A percentile compares a stretch with the other conserved stretches of the same genome.
These are phyloP conservation scores for Brachymystax lenok DNA, from an alignment of 2,797 vertebrate genomes.

Conservation along the genomic window DNA sequence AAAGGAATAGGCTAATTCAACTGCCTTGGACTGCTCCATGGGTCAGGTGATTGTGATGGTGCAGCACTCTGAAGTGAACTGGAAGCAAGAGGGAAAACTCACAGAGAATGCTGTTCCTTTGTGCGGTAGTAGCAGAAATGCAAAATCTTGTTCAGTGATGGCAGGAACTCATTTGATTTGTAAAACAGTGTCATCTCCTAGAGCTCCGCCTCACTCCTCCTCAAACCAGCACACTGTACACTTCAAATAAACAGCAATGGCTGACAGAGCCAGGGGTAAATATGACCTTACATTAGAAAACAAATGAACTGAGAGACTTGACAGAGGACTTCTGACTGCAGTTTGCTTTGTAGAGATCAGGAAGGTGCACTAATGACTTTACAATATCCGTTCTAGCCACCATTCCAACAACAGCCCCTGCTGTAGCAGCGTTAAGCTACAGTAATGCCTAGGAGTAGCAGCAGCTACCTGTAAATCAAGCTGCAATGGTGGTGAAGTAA, in stretches of 20 bases:
- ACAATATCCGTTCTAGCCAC: not conserved
- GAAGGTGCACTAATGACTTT: not conserved
- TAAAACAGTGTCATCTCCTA: constrained; percentile 44
- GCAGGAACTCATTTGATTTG: constrained; percentile 56
- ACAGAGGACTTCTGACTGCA: not conserved
- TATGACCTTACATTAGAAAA: not conserved
- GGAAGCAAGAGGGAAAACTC: not conserved
- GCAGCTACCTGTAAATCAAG: not conserved
- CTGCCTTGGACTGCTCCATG: not conserved
- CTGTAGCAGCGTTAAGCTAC: not conserved
- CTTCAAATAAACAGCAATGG: not conserved
- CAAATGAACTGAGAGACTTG: not conserved
- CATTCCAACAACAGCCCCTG: not conserved
- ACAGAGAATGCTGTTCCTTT: not conserved
- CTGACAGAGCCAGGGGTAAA: not conserved
- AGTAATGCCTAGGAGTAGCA: not conserved
- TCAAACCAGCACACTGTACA: not conserved
- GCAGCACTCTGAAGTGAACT: not conserved
- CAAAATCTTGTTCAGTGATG: constrained; percentile 55
- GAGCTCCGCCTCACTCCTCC: not conserved
- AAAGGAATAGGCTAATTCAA: not conserved
- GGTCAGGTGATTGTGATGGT: not conserved
- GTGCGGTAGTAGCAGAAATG: constrained; percentile 35
- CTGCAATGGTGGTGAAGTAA: constrained; percentile 23
- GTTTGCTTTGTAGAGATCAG: not conserved